Percentiles rank a stretch among this genome's conserved stretches.
phyloP scores from a whole-genome alignment of 2,113 vertebrate genomes.

The Campylorhamphus procurvoides region DNA sequence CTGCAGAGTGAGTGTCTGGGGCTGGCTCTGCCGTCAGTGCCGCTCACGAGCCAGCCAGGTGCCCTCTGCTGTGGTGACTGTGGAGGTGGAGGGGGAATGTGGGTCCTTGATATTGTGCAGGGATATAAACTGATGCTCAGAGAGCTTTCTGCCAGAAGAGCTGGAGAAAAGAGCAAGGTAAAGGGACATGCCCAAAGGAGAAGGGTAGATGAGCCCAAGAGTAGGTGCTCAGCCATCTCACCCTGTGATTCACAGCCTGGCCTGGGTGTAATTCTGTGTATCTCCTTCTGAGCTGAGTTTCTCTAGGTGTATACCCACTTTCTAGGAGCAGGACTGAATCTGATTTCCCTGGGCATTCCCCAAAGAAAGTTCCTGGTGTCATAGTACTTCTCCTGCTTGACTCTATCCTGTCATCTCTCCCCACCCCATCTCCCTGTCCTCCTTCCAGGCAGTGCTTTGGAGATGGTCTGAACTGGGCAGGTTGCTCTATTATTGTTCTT shows the following conservation, averaged over 20 bases:
- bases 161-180: not conserved
- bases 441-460: slow-evolving; percentile 93
- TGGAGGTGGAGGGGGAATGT: rapidly evolving
- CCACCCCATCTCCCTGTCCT: not conserved
- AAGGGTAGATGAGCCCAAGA: not conserved
- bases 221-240: not conserved
- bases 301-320: not conserved
- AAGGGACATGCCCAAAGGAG: not conserved
- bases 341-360: not conserved
- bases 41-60: rapidly evolving
- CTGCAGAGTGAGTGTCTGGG: slow-evolving; percentile 88
- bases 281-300: not conserved
- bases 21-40: not conserved
- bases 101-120: not conserved
- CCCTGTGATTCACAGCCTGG: not conserved
- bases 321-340: not conserved
- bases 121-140: not conserved
- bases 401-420: not conserved
- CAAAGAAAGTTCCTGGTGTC: not conserved
- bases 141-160: not conserved
- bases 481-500: slow-evolving; percentile 95
- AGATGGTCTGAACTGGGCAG: slow-evolving; percentile 97
- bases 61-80: not conserved
- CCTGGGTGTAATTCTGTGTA: not conserved
- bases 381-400: not conserved